phyloP scores from a whole-genome alignment of 2,797 vertebrate species.

The Dromococcyx pavoninus region DNA sequence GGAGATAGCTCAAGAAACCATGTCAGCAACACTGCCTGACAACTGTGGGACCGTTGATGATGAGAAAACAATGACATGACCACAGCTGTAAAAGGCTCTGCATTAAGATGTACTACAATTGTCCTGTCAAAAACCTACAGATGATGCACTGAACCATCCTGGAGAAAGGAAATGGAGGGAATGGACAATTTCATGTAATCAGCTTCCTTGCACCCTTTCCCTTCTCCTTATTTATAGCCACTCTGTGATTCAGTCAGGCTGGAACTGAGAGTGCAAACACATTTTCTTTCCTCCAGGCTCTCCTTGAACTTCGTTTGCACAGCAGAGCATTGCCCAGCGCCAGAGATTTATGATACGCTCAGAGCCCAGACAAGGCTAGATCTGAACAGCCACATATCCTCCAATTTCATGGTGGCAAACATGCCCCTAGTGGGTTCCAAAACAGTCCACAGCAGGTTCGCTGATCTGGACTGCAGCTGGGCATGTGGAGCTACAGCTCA shows the following conservation, averaged over 20 bases:
- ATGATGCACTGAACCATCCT: slow-evolving; percentile 26
- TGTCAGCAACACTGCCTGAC: background rate
- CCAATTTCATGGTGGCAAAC: background rate
- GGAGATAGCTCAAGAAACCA: background rate
- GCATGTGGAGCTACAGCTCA: background rate
- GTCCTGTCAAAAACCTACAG: background rate
- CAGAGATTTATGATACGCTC: slow-evolving; percentile 21
- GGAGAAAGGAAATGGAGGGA: slow-evolving; percentile 37
- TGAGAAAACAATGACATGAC: background rate
- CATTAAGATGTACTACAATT: background rate
- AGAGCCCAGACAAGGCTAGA: slow-evolving; percentile 31
- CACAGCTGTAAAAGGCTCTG: background rate
- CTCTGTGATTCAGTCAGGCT: slow-evolving; percentile 39
- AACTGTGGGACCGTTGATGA: background rate
- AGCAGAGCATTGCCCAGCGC: slow-evolving; percentile 34
- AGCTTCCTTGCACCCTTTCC: slow-evolving; percentile 41
- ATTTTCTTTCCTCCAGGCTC: slow-evolving; percentile 43
- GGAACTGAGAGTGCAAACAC: slow-evolving; percentile 47
- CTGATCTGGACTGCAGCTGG: background rate
- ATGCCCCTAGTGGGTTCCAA: background rate
- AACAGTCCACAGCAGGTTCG: background rate
- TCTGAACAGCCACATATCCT: slow-evolving; percentile 30
- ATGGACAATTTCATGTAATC: slow-evolving; percentile 44
- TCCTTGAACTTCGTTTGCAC: slow-evolving; percentile 53
- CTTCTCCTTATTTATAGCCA: slow-evolving; percentile 56